A percentile compares a stretch with the other conserved stretches of the same genome.
Conservation (phyloP, 92 coral and sea anemone species). For the Montipora capitata region DNA sequence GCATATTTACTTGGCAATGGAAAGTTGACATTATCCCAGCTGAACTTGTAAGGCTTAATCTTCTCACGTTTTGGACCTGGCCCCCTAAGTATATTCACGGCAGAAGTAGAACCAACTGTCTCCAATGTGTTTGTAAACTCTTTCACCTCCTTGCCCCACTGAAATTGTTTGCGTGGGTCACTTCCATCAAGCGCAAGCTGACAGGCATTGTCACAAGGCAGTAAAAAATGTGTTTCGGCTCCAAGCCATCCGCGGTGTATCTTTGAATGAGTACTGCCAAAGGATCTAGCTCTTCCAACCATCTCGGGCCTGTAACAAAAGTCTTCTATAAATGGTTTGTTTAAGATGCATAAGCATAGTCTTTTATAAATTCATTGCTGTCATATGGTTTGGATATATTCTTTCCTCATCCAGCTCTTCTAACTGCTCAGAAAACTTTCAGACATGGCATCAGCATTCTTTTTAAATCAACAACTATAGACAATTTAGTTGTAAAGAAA, state of each 20-base stretch:
- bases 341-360: too few species aligned
- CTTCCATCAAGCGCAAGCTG: conserved; percentile 13
- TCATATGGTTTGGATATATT: too few species aligned
- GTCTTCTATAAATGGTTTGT: too few species aligned
- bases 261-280: conserved; percentile 12
- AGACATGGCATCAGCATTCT: too few species aligned
- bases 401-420: too few species aligned
- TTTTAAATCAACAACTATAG: too few species aligned
- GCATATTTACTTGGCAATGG: conserved; percentile 13
- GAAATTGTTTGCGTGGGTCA: conserved; percentile 18
- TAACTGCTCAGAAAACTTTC: too few species aligned
- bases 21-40: conserved; percentile 21
- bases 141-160: neutral
- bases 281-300: conserved; percentile 31
- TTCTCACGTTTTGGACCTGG: conserved; percentile 13
- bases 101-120: conserved; percentile 19
- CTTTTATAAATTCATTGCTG: too few species aligned
- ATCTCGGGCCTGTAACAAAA: too few species aligned
- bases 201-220: conserved; percentile 15
- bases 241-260: neutral
- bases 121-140: conserved; percentile 18
- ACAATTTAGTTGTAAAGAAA: too few species aligned
- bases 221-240: neutral
- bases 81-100: neutral
- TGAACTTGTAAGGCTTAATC: conserved; percentile 2